Evolutionary conservation across 2,888 invertebrate genomes (phyloP), one percentile per base, ranked within the genome.

Genomic region (Tenthredo amoena): DNA sequence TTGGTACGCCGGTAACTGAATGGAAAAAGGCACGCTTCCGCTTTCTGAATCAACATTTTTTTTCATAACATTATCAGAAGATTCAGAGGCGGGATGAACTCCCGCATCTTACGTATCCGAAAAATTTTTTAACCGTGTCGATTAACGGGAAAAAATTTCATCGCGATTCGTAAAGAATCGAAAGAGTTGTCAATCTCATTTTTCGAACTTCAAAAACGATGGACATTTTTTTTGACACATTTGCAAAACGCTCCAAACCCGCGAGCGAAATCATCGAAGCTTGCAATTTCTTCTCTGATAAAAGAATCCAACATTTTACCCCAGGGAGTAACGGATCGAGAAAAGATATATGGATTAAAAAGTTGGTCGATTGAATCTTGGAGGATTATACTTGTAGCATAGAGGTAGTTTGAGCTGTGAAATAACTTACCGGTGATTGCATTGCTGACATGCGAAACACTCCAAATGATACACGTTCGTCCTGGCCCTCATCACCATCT

Each of bases 401-500:
- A 10, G 40, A 47, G 12, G 15, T 50, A 50, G n/a, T 55, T 55
- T 55, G 1, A 7, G 55, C n/a, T n/a, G 34, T 40, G 21, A 74
- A 74, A 74, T 74, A 74, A 74, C 72, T 74, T 43, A 99, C 99
- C 99, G 98, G 95, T 99, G 99, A 94, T 98, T 99, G 94, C 99
- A 99, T 94, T 99, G 99, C 93, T 99, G 99, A 93, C 99, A 99
- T 84, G 99, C 99, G 94, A 99, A 99, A 94, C 99, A 99, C 94
- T 99, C 99, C 91, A 99, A 95, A 93, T 99, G 99, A 94, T 99
- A 99, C 87, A 99, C 99, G 92, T 99, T 99, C 94, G 97, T 98
- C 91, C 98, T 96, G 74, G 99, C 99, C 89, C 99, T 95, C 99
- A 99, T 99, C 90, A 99, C 99, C 99, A 99, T 99, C 94, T 99